A percentile compares a stretch with the other conserved stretches of the same genome.
Conservation (phyloP, 1,140 invertebrate species). For the Drosophila subobscura region DNA sequence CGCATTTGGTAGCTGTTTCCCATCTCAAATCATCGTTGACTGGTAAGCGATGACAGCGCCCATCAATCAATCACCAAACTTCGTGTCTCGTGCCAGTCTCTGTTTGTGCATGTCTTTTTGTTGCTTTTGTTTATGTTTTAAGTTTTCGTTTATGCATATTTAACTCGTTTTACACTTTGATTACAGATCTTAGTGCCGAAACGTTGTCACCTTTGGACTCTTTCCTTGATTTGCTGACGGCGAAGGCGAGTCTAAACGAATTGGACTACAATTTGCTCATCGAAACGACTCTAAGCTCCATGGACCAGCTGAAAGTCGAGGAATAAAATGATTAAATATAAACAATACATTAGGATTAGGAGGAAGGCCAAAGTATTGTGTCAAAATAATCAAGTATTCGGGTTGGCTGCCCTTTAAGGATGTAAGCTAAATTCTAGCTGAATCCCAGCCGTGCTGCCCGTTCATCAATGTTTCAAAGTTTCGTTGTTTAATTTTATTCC, state of each 20-base stretch:
- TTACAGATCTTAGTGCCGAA: slow-evolving; percentile 88
- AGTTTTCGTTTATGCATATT: background rate
- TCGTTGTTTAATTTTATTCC: too few species aligned
- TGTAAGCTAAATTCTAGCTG: background rate
- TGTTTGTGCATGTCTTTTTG: slow-evolving; percentile 9
- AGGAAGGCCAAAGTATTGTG: slow-evolving; percentile 39
- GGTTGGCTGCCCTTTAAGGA: background rate
- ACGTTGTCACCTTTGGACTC: slow-evolving; percentile 91
- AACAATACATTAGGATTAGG: slow-evolving; percentile 13
- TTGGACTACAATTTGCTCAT: slow-evolving; percentile 92
- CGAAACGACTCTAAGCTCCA: slow-evolving; percentile 88
- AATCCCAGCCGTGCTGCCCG: too few species aligned
- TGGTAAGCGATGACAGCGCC: slow-evolving; percentile 55
- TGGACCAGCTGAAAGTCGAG: slow-evolving; percentile 67
- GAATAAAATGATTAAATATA: slow-evolving; percentile 5
- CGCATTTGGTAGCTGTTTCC: slow-evolving; percentile 37
- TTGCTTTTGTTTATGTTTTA: background rate
- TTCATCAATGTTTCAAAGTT: too few species aligned
- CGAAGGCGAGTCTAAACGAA: slow-evolving; percentile 92
- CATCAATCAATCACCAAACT: slow-evolving; percentile 3
- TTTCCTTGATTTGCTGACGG: slow-evolving; percentile 92
- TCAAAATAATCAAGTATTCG: slow-evolving; percentile 39
- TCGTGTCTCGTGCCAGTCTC: slow-evolving; percentile 30
- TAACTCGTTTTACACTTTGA: background rate
- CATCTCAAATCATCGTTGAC: slow-evolving; percentile 10